Evolutionary conservation across 2,888 invertebrate species (phyloP).

Genomic region (Pandemis heparana): DNA sequence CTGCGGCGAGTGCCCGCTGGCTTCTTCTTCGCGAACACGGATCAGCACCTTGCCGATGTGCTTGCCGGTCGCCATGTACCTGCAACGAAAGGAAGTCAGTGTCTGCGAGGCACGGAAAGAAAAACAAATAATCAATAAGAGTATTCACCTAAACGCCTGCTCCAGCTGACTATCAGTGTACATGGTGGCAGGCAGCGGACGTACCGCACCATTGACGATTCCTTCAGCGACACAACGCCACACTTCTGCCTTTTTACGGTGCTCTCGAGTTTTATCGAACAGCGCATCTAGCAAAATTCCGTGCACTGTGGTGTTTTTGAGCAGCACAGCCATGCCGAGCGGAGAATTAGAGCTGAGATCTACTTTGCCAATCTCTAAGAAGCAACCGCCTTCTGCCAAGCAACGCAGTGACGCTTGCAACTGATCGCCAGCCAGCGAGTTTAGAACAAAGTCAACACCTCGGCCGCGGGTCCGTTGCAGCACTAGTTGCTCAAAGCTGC

Average conservation of each 20-base stretch:
- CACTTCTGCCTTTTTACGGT: constrained; percentile 90
- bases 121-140: no score
- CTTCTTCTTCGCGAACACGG: constrained; percentile 94
- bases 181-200: constrained; percentile 95
- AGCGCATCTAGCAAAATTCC: constrained; percentile 98
- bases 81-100: constrained; percentile 45
- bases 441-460: constrained; percentile 97
- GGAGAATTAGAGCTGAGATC: constrained; percentile 96
- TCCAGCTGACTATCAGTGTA: constrained; percentile 95
- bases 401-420: constrained; percentile 97
- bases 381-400: constrained; percentile 96
- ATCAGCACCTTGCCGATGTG: constrained; percentile 99
- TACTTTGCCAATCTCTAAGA: constrained; percentile 99
- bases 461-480: constrained; percentile 93
- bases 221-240: constrained; percentile 93
- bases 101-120: no score
- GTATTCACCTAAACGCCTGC: constrained; percentile 91
- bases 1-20: constrained; percentile 67
- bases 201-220: constrained; percentile 94
- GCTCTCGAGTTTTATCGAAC: constrained; percentile 88
- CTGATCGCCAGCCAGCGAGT: constrained; percentile 98
- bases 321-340: constrained; percentile 97
- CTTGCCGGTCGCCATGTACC: constrained; percentile 97
- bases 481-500: constrained; percentile 90
- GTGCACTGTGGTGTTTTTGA: constrained; percentile 99